Evolutionary conservation across 1,140 invertebrate genomes (phyloP).

Genomic region (Gonatopus flavifemur): DNA sequence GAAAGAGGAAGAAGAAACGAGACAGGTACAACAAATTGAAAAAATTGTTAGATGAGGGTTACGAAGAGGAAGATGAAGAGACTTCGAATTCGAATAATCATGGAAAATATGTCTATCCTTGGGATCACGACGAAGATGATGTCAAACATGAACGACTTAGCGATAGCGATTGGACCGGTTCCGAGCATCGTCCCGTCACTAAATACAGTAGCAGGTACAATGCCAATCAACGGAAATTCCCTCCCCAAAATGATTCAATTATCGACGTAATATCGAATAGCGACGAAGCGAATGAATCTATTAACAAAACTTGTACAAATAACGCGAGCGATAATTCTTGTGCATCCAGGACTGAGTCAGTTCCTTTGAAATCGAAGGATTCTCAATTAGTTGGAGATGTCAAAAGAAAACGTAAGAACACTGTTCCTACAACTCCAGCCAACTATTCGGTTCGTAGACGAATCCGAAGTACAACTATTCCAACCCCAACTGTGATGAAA

Average conservation of each 20-base stretch:
- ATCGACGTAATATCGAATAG: neutral
- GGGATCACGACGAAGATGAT: constrained; percentile 20
- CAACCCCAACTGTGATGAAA: neutral
- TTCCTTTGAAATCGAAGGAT: neutral
- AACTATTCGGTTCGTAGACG: neutral
- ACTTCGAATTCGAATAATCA: constrained; percentile 4
- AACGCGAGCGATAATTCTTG: constrained; percentile 8
- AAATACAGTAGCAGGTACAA: constrained; percentile 39
- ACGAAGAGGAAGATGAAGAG: constrained; percentile 17
- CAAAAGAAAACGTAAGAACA: too few species aligned
- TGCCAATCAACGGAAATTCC: neutral
- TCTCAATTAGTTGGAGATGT: neutral
- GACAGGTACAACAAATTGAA: neutral
- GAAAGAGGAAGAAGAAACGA: constrained; percentile 7
- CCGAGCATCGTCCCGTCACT: constrained; percentile 14
- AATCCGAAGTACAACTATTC: neutral
- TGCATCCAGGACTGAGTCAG: neutral
- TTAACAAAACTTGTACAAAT: constrained; percentile 9
- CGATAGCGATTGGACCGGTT: constrained; percentile 16
- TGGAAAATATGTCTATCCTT: constrained; percentile 22
- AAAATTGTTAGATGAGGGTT: neutral
- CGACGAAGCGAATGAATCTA: constrained; percentile 16
- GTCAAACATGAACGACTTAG: constrained; percentile 9
- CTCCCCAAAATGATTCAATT: too few species aligned
- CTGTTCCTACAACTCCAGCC: too few species aligned